phyloP scores from a whole-genome alignment of 2,113 vertebrate species.

The Onychorhynchus coronatus region DNA sequence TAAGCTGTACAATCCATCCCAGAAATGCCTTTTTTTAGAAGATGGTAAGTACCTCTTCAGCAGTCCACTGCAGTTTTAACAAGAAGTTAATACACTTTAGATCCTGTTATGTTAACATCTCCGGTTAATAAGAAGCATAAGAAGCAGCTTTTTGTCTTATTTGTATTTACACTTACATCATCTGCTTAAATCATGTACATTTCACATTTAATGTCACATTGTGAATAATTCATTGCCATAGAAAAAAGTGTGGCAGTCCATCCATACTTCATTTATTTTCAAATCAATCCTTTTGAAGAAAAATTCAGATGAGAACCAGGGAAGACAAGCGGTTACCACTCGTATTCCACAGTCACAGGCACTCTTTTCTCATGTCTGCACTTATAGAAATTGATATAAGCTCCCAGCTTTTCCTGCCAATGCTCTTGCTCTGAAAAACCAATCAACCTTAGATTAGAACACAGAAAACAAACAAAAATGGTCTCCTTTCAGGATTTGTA shows the following conservation, averaged over 20 bases:
- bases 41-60: background rate
- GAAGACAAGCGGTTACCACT: background rate
- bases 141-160: background rate
- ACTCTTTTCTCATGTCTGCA: background rate
- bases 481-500: background rate
- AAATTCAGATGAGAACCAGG: background rate
- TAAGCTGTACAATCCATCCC: background rate
- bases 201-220: background rate
- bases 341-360: rapidly evolving
- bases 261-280: background rate
- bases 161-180: background rate
- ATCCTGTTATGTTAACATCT: background rate
- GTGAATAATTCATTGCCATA: background rate
- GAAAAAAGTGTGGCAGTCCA: background rate
- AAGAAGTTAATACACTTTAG: background rate
- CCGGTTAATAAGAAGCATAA: background rate
- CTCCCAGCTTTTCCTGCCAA: background rate
- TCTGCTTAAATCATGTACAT: background rate
- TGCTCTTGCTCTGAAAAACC: background rate
- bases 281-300: background rate
- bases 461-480: background rate
- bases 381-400: background rate
- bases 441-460: background rate
- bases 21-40: background rate
- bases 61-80: background rate